A percentile compares a stretch with the other conserved stretches of the same genome.
Evolutionary conservation across 2,888 invertebrate species (phyloP).

Genomic region (Papilio protenor): DNA sequence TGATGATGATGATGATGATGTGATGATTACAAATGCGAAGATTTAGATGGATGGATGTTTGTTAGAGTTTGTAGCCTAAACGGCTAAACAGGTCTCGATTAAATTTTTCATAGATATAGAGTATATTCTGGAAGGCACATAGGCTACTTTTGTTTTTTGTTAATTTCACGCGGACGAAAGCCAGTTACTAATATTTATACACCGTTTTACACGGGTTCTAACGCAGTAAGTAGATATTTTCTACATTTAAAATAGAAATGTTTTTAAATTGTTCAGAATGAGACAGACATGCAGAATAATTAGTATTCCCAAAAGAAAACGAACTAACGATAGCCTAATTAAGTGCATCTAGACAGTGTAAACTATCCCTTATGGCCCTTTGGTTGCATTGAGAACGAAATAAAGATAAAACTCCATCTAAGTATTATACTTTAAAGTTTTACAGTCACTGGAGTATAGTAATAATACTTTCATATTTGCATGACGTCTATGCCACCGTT

Average conservation of each 20-base stretch:
- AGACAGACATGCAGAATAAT: slow-evolving; percentile 23
- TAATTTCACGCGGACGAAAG: too few species aligned
- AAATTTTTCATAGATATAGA: too few species aligned
- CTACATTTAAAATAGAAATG: background rate
- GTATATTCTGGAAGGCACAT: too few species aligned
- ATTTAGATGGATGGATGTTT: too few species aligned
- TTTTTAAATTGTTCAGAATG: background rate
- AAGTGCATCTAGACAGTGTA: slow-evolving; percentile 10
- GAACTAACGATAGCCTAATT: slow-evolving; percentile 21
- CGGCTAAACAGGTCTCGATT: too few species aligned
- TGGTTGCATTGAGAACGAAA: slow-evolving; percentile 20
- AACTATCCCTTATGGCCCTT: slow-evolving; percentile 22
- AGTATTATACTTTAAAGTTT: slow-evolving; percentile 24
- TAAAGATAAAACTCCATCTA: slow-evolving; percentile 25
- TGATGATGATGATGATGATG: too few species aligned
- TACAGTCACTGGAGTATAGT: slow-evolving; percentile 18
- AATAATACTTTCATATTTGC: slow-evolving; percentile 10
- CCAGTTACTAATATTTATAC: too few species aligned
- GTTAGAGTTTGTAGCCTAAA: too few species aligned
- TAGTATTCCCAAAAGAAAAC: slow-evolving; percentile 25
- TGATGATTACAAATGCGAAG: too few species aligned
- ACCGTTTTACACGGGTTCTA: too few species aligned
- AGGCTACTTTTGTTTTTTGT: too few species aligned
- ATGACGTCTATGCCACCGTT: background rate
- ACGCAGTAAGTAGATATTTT: background rate